Percentiles rank a stretch among this genome's conserved stretches.
phyloP scores from a whole-genome alignment of 2,797 vertebrate genomes.

The Gymnocypris eckloni region DNA sequence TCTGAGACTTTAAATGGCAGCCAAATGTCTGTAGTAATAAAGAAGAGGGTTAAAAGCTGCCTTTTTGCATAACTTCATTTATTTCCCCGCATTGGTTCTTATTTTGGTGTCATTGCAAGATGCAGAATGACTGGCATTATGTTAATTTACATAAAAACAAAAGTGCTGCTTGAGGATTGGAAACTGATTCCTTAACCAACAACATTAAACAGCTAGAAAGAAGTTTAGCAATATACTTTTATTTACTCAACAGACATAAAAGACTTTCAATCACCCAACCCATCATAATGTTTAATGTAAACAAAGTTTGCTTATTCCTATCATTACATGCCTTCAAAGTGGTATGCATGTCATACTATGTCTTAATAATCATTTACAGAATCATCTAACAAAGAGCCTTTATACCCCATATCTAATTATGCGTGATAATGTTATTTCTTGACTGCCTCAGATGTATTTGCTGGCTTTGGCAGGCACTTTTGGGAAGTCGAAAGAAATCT shows the following conservation, averaged over 20 bases:
- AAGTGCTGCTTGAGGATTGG: neutral
- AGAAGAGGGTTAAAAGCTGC: too few relatives aligned
- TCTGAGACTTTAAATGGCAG: neutral
- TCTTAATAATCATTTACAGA: neutral
- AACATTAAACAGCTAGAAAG: neutral
- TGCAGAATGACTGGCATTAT: neutral
- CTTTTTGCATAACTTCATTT: neutral
- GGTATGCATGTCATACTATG: neutral
- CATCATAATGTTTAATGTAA: slow-evolving; percentile 9
- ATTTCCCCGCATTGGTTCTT: neutral
- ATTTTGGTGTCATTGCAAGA: too few relatives aligned
- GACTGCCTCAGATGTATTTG: slow-evolving; percentile 3
- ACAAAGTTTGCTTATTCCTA: neutral
- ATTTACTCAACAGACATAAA: slow-evolving; percentile 24
- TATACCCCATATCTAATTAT: neutral
- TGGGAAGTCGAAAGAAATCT: neutral
- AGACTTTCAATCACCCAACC: neutral
- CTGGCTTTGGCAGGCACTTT: neutral
- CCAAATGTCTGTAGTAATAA: neutral
- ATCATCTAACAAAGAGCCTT: neutral
- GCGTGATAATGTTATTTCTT: neutral
- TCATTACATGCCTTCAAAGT: neutral
- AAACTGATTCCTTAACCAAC: neutral
- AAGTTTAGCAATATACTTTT: neutral
- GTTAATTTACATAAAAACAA: slow-evolving; percentile 1